Conservation (phyloP, 2,888 invertebrate species). For the Caenorhabditis sp. region DNA sequence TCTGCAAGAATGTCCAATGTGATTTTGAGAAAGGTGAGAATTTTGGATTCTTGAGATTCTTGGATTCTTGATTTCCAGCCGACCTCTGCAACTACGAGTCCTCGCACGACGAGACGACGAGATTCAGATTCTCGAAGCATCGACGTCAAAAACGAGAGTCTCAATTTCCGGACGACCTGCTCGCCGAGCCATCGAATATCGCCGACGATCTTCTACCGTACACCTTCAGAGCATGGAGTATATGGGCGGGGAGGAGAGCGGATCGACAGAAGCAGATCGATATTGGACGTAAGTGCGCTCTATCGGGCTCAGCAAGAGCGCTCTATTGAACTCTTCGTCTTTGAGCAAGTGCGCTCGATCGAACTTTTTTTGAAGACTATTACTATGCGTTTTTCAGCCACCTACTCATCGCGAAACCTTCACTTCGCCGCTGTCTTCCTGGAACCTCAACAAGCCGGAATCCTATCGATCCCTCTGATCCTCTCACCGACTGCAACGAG, state of each 20-base stretch:
- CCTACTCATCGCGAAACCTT: slow-evolving; percentile 73
- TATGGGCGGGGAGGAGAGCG: slow-evolving; percentile 77
- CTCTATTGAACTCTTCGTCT: not conserved
- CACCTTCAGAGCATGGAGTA: slow-evolving; percentile 78
- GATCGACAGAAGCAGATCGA: slow-evolving; percentile 72
- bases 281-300: slow-evolving; percentile 68
- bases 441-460: slow-evolving; percentile 76
- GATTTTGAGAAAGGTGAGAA: slow-evolving; percentile 57
- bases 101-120: slow-evolving; percentile 67
- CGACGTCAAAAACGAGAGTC: slow-evolving; percentile 21
- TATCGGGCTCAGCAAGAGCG: too few species aligned
- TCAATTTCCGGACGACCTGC: slow-evolving; percentile 36
- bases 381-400: slow-evolving; percentile 73
- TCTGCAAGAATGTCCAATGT: slow-evolving; percentile 58
- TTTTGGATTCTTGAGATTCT: not conserved
- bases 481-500: slow-evolving; percentile 41
- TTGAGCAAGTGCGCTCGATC: not conserved
- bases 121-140: not conserved
- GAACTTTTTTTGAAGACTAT: too few species aligned
- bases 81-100: slow-evolving; percentile 68
- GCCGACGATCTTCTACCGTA: slow-evolving; percentile 60
- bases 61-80: slow-evolving; percentile 28
- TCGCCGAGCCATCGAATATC: slow-evolving; percentile 42
- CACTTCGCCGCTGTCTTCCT: slow-evolving; percentile 79
- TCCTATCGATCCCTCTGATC: slow-evolving; percentile 67